phyloP scores from a whole-genome alignment of 2,888 invertebrate species.

The Timandra comae region DNA sequence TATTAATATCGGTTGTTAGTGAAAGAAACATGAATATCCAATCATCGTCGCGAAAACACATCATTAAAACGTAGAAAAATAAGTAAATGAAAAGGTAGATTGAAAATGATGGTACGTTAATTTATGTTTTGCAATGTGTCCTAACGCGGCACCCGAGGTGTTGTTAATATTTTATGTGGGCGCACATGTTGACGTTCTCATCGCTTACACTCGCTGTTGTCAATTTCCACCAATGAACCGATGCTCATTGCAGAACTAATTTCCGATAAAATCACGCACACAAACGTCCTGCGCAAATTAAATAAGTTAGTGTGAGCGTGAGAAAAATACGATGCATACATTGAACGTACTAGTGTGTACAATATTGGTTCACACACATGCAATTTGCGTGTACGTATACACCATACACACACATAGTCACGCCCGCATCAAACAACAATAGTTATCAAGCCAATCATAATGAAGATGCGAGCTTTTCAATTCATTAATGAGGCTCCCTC shows the following conservation, averaged over 20 bases:
- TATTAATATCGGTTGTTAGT: slow-evolving; percentile 3
- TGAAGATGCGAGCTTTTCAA: slow-evolving; percentile 67
- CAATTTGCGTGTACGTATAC: slow-evolving; percentile 39
- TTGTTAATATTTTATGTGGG: slow-evolving; percentile 57
- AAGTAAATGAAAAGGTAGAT: slow-evolving; percentile 40
- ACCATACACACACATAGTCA: slow-evolving; percentile 39
- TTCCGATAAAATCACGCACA: slow-evolving; percentile 57
- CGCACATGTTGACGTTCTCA: slow-evolving; percentile 62
- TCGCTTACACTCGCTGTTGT: slow-evolving; percentile 57
- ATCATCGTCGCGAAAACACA: slow-evolving; percentile 29
- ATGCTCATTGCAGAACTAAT: slow-evolving; percentile 63
- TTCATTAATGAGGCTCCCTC: slow-evolving; percentile 63
- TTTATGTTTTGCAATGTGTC: slow-evolving; percentile 49
- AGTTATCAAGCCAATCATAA: slow-evolving; percentile 58
- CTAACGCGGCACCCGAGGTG: slow-evolving; percentile 37
- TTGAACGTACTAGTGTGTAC: slow-evolving; percentile 41
- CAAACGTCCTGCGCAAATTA: slow-evolving; percentile 61
- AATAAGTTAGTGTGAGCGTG: slow-evolving; percentile 66
- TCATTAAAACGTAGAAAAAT: slow-evolving; percentile 34
- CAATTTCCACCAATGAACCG: slow-evolving; percentile 62
- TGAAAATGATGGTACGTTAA: slow-evolving; percentile 33
- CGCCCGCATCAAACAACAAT: slow-evolving; percentile 64
- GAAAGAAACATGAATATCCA: slow-evolving; percentile 7
- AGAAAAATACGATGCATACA: slow-evolving; percentile 69
- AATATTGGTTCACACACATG: slow-evolving; percentile 34